These are phyloP conservation scores for Coendou prehensilis DNA, from an alignment of 2,797 vertebrate genomes.

Conservation along the genomic window DNA sequence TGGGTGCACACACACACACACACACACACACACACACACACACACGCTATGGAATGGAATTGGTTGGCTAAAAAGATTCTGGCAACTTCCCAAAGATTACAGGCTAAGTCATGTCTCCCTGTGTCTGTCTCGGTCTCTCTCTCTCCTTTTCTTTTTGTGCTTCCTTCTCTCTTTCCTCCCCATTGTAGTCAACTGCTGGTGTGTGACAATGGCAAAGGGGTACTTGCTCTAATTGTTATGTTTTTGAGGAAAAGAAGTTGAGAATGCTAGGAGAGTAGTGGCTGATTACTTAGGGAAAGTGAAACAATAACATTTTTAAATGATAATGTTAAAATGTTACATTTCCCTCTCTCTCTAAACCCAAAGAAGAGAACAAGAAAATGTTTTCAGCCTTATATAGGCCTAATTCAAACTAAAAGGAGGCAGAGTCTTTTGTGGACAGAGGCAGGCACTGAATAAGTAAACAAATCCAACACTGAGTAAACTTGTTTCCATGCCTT, in stretches of 20 bases:
- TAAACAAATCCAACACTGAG: neutral
- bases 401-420: neutral
- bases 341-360: neutral
- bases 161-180: neutral
- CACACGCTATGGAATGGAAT: constrained; percentile 79
- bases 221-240: constrained; percentile 74
- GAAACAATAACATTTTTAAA: constrained; percentile 35
- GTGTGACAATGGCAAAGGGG: constrained; percentile 85
- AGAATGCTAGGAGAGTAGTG: neutral
- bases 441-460: neutral
- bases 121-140: constrained; percentile 69
- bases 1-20: neutral
- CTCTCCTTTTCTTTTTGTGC: neutral
- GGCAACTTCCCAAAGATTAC: constrained; percentile 89
- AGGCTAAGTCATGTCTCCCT: constrained; percentile 82
- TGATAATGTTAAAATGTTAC: neutral
- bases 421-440: neutral
- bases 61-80: constrained; percentile 85
- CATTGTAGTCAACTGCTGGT: constrained; percentile 86
- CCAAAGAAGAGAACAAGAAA: constrained; percentile 7
- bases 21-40: constrained; percentile 59
- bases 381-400: constrained; percentile 21
- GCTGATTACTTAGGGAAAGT: neutral
- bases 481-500: neutral
- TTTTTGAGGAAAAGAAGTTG: constrained; percentile 56